These are phyloP conservation scores for Orycteropus afer DNA, from an alignment of 2,113 vertebrate species.

Conservation along the genomic window DNA sequence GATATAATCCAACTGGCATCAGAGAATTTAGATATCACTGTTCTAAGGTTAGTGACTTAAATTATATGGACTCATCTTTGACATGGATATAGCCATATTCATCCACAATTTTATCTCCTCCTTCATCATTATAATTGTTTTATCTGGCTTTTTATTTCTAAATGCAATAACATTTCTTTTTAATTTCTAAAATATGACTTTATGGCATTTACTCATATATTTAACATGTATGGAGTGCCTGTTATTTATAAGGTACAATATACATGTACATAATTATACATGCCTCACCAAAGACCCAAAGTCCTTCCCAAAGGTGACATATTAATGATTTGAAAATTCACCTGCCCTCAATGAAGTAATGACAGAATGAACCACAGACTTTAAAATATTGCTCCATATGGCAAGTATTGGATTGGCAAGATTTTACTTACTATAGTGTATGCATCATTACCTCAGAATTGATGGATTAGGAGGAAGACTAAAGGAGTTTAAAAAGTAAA, in stretches of 20 bases:
- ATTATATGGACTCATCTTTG: not conserved
- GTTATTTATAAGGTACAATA: not conserved
- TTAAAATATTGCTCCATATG: not conserved
- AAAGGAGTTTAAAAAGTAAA: not conserved
- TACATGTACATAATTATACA: not conserved
- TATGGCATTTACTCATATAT: not conserved
- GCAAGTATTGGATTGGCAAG: not conserved
- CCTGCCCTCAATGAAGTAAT: not conserved
- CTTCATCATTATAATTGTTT: not conserved
- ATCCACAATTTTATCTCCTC: not conserved
- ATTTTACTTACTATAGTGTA: not conserved
- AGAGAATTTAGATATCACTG: not conserved
- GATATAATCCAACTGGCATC: not conserved
- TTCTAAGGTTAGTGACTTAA: not conserved
- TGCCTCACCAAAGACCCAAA: not conserved
- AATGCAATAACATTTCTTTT: slow-evolving; percentile 16
- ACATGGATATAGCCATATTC: not conserved
- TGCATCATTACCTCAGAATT: not conserved
- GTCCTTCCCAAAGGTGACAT: not conserved
- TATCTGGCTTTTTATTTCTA: slow-evolving; percentile 1
- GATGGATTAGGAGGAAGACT: not conserved
- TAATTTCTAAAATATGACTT: slow-evolving; percentile 43
- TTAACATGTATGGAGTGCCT: not conserved
- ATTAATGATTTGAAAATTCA: not conserved
- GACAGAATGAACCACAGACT: not conserved